Evolutionary conservation across 2,113 vertebrate species (phyloP), one percentile per base, ranked within the genome.

Genomic region (Platichthys stellatus): DNA sequence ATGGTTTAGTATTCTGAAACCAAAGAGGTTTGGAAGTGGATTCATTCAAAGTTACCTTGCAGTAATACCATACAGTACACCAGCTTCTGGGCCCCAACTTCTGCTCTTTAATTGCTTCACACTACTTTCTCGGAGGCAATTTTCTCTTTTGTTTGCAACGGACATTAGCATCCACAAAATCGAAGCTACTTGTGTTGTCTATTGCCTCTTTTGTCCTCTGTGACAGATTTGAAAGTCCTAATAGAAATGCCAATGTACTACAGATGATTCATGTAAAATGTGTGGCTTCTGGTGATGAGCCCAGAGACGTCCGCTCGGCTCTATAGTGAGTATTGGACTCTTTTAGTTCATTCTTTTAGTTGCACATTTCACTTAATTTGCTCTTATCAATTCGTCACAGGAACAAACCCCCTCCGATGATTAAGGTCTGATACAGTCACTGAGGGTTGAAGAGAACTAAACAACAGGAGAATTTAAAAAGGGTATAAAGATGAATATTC

Each of bases 1-100:
- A 78, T 71, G 8, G 14, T 59, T 63, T 53, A 63, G 28, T 53
- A 56, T 84, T 81, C 35, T 67, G 56, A 76, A 79, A 63, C 26
- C 63, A 40, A 47, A 64, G 54, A 76, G 58, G 53, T 80, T 72
- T 23, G 51, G 40, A 63, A 74, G 73, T 43, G 17, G 24, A 67
- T 82, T 84, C 1, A 40, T 57, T 54, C 28, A 74, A 59, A 69
- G 63, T 64, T 62, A 76, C 69, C 58, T 60, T n/a, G 4, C 18
- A 43, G 54, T 73, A 61, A 57, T 59, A 47, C 51, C 38, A 57
- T 53, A 38, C 1, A 2, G 10, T 43, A n/a, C 2, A 18, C 1
- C 23, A 49, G 47, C 38, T 69, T 63, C 63, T 69, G 62, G 63
- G 61, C 28, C 56, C 18, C n/a, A 26, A 15, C 20, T 28, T 40